Evolutionary conservation across 1,140 invertebrate species (phyloP), one percentile per base, ranked within the genome.

Genomic region (Lutraria rhynchaena): DNA sequence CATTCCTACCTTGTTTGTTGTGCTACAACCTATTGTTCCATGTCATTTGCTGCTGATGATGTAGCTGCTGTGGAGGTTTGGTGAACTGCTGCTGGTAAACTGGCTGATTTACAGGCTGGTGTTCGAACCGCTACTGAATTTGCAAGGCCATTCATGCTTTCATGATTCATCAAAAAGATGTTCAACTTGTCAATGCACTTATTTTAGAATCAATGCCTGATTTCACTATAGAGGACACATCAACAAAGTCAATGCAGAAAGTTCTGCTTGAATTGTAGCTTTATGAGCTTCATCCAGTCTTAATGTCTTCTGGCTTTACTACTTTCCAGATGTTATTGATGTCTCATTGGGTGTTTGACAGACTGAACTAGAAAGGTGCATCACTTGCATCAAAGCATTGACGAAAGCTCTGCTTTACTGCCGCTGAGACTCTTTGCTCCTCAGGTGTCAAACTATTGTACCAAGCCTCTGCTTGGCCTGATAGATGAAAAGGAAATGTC

Each of bases 1-100:
- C 7, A 44, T 55, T 67, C 75, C 49, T 78, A 78, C 75, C 75
- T 78, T 67, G n/a, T 29, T 19, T 27, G 41, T 83, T 11, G 19
- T 46, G 44, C 9, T 46, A n/a, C n/a, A n/a, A n/a, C n/a, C n/a
- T n/a, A n/a, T n/a, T n/a, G n/a, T n/a, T n/a, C n/a, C n/a, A n/a
- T n/a, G n/a, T n/a, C n/a, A n/a, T n/a, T n/a, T n/a, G n/a, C n/a
- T n/a, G n/a, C n/a, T n/a, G n/a, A n/a, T n/a, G n/a, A n/a, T n/a
- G n/a, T n/a, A n/a, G n/a, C n/a, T n/a, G n/a, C n/a, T n/a, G n/a
- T n/a, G n/a, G n/a, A 46, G 44, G 9, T 19, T 46, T 19, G 44
- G 44, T 46, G 9, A n/a, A n/a, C n/a, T n/a, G n/a, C n/a, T 19
- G 44, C 9, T 9, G 44, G 9, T 9, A 19, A 46, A 11, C 44